Conservation (phyloP, 2,888 invertebrate species). For the Napeogenes inachia region DNA sequence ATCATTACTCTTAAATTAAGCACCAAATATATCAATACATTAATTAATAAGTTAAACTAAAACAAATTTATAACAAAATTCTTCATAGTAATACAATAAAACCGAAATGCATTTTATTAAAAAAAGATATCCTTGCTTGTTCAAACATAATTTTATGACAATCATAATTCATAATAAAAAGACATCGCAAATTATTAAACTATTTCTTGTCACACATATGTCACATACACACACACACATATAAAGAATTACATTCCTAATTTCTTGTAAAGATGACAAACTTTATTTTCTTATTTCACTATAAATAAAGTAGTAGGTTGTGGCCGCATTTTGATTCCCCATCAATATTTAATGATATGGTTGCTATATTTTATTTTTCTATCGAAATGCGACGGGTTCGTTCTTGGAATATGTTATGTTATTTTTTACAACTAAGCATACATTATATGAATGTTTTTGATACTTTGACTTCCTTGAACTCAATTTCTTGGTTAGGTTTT, state of each 20-base stretch:
- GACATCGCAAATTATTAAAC: too few relatives aligned
- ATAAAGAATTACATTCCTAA: constrained; percentile 12
- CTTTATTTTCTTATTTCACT: constrained; percentile 16
- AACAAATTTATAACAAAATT: too few relatives aligned
- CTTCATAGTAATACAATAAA: too few relatives aligned
- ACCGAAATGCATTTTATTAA: too few relatives aligned
- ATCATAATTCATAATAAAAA: too few relatives aligned
- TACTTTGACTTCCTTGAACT: neutral
- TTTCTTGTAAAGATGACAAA: constrained; percentile 12
- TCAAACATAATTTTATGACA: too few relatives aligned
- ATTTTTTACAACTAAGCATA: constrained; percentile 8
- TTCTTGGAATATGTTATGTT: constrained; percentile 12
- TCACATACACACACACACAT: too few relatives aligned
- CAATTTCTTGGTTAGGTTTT: neutral
- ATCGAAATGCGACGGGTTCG: constrained; percentile 11
- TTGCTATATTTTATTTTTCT: constrained; percentile 15
- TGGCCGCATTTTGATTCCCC: constrained; percentile 15
- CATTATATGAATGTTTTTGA: neutral
- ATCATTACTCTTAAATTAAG: too few relatives aligned
- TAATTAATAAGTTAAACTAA: too few relatives aligned
- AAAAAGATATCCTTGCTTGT: too few relatives aligned
- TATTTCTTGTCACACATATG: too few relatives aligned
- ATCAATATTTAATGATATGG: constrained; percentile 23
- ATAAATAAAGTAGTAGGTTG: constrained; percentile 10
- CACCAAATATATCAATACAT: too few relatives aligned